Conservation (phyloP, 53 echinoderm and acorn worm genomes). For the Astropecten irregularis region DNA sequence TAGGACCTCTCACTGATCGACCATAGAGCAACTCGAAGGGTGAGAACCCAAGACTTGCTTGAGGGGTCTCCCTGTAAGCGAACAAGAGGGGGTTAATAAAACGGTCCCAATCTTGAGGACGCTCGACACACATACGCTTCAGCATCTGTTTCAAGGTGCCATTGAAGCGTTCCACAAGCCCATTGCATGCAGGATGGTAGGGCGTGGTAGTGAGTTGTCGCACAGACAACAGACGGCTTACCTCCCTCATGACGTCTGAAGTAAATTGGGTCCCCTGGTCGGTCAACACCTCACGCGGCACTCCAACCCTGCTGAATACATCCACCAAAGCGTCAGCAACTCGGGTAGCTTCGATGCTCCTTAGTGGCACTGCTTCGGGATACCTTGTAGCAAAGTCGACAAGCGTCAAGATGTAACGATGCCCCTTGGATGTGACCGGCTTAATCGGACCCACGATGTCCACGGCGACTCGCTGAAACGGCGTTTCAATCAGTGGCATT, state of each 20-base stretch:
- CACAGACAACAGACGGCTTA: constrained; percentile 38
- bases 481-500: constrained; percentile 50
- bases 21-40: constrained; percentile 44
- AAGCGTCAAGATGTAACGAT: constrained; percentile 44
- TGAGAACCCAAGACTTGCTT: constrained; percentile 40
- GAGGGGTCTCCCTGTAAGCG: constrained; percentile 36
- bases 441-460: constrained; percentile 60
- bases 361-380: constrained; percentile 49
- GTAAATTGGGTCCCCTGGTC: constrained; percentile 59
- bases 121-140: too few relatives aligned
- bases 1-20: constrained; percentile 41
- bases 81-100: constrained; percentile 21
- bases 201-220: constrained; percentile 31
- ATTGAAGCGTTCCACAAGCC: constrained; percentile 60
- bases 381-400: constrained; percentile 56
- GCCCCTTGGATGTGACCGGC: constrained; percentile 26
- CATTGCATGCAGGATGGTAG: constrained; percentile 56
- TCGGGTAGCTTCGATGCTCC: constrained; percentile 29
- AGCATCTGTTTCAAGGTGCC: constrained; percentile 47
- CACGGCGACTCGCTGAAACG: constrained; percentile 41
- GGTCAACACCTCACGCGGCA: constrained; percentile 58
- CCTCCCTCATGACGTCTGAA: constrained; percentile 48
- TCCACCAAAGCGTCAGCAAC: constrained; percentile 49
- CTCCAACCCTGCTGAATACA: constrained; percentile 56
- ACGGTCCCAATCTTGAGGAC: constrained; percentile 45